Base-by-base conservation (phyloP, 2,888 invertebrate genomes). In the Drosophila prostipennis region DNA sequence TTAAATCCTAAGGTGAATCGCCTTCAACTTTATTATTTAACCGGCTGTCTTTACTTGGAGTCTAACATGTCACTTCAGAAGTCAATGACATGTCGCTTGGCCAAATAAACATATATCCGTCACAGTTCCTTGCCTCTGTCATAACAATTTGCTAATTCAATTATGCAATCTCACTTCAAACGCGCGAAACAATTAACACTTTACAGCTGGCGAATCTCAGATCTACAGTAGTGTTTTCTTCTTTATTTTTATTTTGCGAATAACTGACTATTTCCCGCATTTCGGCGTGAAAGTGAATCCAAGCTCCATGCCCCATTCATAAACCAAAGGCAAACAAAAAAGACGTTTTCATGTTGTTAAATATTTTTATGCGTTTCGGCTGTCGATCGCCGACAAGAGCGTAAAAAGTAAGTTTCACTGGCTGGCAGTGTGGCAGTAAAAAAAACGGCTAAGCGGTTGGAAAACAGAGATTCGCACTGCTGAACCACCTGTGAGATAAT, bases 401-500 rank as follows among this genome's bases (percentile, higher is more conserved):
- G 40, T 58, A 72, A 58, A 51, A 56, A 55, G 34, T 39, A 42
- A 61, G 54, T 72, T 72, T 72, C 55, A 55, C 67, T 19, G 19
- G 42, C 67, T 19, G 19, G 42, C 42, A 11, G 42, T 19, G 32
- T n/a, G 32, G 26, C 57, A 32, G 60, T 70, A 40, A 61, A 52
- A 52, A 63, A 26, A 26, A 52, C 26, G 32, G 5, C 29, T 36
- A 11, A 48, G 64, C 54, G 29, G 46, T 46, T 11, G 13, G 32
- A 46, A 32, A 46, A 32, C 10, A 10, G 39, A 40, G 64, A 63
- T 45, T 65, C 64, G 53, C 63, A 37, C 34, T 40, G 54, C 40
- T 23, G 58, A 68, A 34, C 48, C 57, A 70, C 55, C 75, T 77
- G 65, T 82, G 80, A 79, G 86, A 82, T 82, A 82, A 82, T 82